Conservation (phyloP, 2,797 vertebrate genomes). For the Sternotherus odoratus region DNA sequence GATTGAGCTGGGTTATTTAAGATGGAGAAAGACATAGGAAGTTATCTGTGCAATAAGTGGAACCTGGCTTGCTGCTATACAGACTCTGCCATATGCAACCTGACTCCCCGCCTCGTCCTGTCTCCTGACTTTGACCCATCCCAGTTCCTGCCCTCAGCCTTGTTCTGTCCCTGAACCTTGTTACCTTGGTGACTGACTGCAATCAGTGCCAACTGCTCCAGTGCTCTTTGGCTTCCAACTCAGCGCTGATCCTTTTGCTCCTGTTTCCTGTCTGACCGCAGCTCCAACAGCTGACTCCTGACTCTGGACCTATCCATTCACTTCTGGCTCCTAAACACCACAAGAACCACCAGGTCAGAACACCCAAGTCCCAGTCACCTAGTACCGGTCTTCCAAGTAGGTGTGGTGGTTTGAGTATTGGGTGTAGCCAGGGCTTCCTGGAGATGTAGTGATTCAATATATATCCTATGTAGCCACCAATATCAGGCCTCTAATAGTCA, state of each 20-base stretch:
- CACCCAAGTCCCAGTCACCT: neutral
- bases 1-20: neutral
- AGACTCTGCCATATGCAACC: neutral
- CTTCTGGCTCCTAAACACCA: neutral
- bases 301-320: neutral
- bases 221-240: neutral
- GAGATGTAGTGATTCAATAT: neutral
- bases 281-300: neutral
- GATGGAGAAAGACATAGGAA: neutral
- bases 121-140: neutral
- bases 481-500: neutral
- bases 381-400: neutral
- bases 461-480: conserved; percentile 11
- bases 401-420: neutral
- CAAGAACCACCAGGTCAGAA: neutral
- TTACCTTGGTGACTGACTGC: neutral
- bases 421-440: neutral
- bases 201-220: neutral
- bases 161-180: neutral
- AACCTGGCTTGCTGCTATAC: neutral
- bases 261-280: neutral
- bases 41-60: neutral
- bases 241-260: neutral
- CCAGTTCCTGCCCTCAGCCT: neutral
- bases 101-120: neutral